A percentile compares a stretch with the other conserved stretches of the same genome.
Evolutionary conservation across 2,797 vertebrate species (phyloP).

Genomic region (Danio aesculapii): DNA sequence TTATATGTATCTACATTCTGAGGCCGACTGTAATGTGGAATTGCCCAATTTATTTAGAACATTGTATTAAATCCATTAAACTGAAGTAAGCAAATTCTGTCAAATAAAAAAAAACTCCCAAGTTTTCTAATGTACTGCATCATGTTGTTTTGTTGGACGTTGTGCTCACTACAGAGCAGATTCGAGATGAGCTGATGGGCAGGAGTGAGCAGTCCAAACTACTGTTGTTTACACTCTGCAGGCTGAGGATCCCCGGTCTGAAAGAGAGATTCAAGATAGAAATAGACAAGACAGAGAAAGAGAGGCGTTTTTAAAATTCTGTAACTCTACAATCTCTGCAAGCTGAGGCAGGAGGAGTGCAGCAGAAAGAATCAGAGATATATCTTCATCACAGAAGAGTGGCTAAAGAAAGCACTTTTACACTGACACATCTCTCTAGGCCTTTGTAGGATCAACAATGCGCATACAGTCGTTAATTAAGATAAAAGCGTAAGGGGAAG

Average conservation of each 20-base stretch:
- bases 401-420: conserved; percentile 29
- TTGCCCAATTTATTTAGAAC: conserved; percentile 34
- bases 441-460: conserved; percentile 9
- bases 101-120: not conserved
- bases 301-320: not conserved
- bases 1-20: conserved; percentile 31
- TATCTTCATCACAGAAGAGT: conserved; percentile 28
- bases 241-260: conserved; percentile 94
- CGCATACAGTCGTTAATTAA: not conserved
- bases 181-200: conserved; percentile 60
- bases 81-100: conserved; percentile 4
- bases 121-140: conserved; percentile 26
- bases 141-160: conserved; percentile 44
- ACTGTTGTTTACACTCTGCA: conserved; percentile 98
- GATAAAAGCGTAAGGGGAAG: not conserved
- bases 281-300: conserved; percentile 13
- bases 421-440: not conserved
- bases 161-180: conserved; percentile 59
- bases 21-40: conserved; percentile 17
- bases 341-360: not conserved
- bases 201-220: conserved; percentile 74
- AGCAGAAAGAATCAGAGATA: conserved; percentile 34
- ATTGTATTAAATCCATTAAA: not conserved
- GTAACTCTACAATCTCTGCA: not conserved
- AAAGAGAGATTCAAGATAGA: conserved; percentile 28